These are phyloP conservation scores for Lepidochitona cinerea DNA, from an alignment of 2,888 invertebrate species.

Conservation along the genomic window DNA sequence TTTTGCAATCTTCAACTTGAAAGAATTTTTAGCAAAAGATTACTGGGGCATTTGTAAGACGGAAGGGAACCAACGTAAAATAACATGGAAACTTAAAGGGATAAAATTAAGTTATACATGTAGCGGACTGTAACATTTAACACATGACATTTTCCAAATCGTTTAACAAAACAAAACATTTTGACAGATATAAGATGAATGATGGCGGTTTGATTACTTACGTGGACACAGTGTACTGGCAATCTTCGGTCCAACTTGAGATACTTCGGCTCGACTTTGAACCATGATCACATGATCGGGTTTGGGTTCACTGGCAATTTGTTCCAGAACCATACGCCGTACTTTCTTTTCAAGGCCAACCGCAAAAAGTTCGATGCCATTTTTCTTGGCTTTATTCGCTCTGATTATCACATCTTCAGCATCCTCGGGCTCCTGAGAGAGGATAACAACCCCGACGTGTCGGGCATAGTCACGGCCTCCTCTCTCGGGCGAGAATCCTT, in stretches of 20 bases:
- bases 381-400: not conserved
- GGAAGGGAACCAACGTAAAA: too few relatives aligned
- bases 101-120: too few relatives aligned
- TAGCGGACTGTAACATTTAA: too few relatives aligned
- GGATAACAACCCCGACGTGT: not conserved
- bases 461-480: not conserved
- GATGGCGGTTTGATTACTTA: not conserved
- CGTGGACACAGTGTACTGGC: not conserved
- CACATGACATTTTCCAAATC: too few relatives aligned
- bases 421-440: not conserved
- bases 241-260: not conserved
- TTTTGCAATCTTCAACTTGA: too few relatives aligned
- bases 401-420: not conserved
- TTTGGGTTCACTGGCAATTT: not conserved
- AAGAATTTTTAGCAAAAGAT: too few relatives aligned
- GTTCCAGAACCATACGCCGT: not conserved
- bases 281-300: not conserved
- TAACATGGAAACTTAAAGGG: too few relatives aligned
- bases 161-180: too few relatives aligned
- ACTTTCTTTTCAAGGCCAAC: not conserved
- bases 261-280: not conserved
- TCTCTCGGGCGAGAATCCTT: not conserved
- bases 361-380: not conserved
- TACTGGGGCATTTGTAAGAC: too few relatives aligned
- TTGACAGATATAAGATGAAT: too few relatives aligned